Evolutionary conservation across 2,888 invertebrate genomes (phyloP).

Genomic region (Lissocephala sabroskyi): DNA sequence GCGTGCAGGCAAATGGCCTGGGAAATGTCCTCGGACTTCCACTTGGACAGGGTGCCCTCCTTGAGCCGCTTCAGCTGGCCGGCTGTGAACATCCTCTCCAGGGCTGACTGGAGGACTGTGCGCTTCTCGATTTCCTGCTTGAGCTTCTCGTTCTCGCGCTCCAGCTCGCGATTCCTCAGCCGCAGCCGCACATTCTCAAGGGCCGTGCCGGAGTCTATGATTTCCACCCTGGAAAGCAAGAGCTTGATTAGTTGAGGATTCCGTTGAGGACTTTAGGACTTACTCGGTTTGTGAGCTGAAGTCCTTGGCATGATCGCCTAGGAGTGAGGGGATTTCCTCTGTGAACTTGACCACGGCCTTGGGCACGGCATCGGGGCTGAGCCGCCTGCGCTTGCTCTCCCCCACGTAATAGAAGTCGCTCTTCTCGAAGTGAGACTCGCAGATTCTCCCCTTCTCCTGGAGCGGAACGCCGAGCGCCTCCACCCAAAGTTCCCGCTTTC

Average conservation of each 20-base stretch:
- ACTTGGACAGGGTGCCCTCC: neutral
- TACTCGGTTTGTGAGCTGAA: slow-evolving; percentile 9
- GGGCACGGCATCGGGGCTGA: neutral
- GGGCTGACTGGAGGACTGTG: neutral
- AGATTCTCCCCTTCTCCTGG: neutral
- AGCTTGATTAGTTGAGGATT: neutral
- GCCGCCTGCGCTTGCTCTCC: neutral
- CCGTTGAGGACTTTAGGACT: neutral
- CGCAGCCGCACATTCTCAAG: slow-evolving; percentile 1
- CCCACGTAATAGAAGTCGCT: neutral
- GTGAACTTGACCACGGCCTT: neutral
- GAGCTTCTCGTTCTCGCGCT: neutral
- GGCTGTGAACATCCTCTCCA: neutral
- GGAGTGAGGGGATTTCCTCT: neutral
- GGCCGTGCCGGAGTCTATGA: neutral
- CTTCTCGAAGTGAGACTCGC: slow-evolving; percentile 1
- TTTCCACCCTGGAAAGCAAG: neutral
- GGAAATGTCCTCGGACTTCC: neutral
- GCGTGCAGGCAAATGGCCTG: neutral
- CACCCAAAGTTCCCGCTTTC: too few species aligned
- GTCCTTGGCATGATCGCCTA: neutral
- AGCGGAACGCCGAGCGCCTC: too few species aligned
- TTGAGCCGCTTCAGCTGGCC: neutral
- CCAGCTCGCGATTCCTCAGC: neutral
- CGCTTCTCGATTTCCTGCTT: neutral